Evolutionary conservation across 2,113 vertebrate genomes (phyloP), one percentile per base, ranked within the genome.

Genomic region (Phyllopteryx taeniolatus): DNA sequence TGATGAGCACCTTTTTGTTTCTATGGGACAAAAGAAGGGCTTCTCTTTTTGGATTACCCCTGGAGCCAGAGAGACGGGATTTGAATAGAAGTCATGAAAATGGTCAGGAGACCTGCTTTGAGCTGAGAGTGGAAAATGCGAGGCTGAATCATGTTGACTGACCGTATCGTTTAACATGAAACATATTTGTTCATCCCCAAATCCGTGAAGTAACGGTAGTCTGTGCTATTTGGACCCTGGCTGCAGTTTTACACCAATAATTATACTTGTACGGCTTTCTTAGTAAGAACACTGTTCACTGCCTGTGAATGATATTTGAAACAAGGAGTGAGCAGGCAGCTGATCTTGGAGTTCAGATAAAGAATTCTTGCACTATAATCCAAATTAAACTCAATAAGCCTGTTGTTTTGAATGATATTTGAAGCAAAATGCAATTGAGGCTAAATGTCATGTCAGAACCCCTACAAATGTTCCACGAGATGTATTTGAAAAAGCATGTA

Each of bases 1-100:
- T 65, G 83, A 80, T 72, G 62, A 85, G 22, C 44, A 74, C 72
- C 82, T 86, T 80, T 87, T 87, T 92, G 85, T 91, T 90, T 83
- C 71, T 85, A 46, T n/a, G 53, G 78, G 69, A 91, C 89, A 91
- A 90, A 86, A 79, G 84, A 54, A 42, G 67, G 59, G 72, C 82
- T 82, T 81, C 87, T 87, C 80, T 86, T 81, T 80, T 61, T 77
- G 75, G 83, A 89, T 84, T 83, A 80, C 80, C 82, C 80, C 76
- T 77, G 75, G 80, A 83, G 80, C 72, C 72, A 53, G 54, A 66
- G 67, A 79, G 66, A 72, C 33, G n/a, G 12, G 71, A 75, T 81
- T 71, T 80, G 84, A 85, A 76, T 70, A 49, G 71, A 80, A 27
- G 46, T 66, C 73, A 77, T 79, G 70, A 33, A 83, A 79, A 80